These are phyloP conservation scores for Schizopygopsis malacanthus DNA, from an alignment of 2,797 vertebrate species.

Conservation along the genomic window DNA sequence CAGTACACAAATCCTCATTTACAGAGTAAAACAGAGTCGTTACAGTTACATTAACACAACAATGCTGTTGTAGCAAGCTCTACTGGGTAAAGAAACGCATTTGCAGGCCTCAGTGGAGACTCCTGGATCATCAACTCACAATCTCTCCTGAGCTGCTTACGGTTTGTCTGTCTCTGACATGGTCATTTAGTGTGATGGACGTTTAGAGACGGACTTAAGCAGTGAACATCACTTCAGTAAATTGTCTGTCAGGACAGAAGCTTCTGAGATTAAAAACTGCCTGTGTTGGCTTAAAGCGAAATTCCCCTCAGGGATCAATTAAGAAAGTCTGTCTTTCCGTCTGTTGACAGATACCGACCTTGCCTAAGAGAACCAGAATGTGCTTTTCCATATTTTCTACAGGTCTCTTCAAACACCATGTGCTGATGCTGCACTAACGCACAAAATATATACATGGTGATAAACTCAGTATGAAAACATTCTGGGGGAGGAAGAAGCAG, in stretches of 20 bases:
- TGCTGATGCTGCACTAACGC: slow-evolving; percentile 2
- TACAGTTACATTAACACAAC: too few species aligned
- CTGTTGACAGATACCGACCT: neutral
- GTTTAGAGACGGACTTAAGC: neutral
- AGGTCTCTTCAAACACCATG: neutral
- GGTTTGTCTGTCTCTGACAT: slow-evolving; percentile 66
- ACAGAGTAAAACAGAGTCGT: neutral
- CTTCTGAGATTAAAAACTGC: slow-evolving; percentile 30
- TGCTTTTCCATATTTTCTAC: neutral
- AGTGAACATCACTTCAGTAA: neutral
- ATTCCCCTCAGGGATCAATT: slow-evolving; percentile 4
- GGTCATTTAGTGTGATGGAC: slow-evolving; percentile 68
- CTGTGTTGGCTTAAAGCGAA: neutral
- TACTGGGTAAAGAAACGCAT: neutral
- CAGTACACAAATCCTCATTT: neutral
- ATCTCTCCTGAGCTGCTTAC: slow-evolving; percentile 76
- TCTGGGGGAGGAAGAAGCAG: neutral
- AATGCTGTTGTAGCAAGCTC: neutral
- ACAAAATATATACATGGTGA: neutral
- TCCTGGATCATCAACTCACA: slow-evolving; percentile 65
- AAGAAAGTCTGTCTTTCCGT: slow-evolving; percentile 6
- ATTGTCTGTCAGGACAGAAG: slow-evolving; percentile 20
- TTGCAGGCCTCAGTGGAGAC: neutral
- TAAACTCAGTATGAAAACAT: neutral
- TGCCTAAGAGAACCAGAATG: neutral